Base-by-base conservation (phyloP, 1,140 invertebrate genomes). In the Lineus longissimus region DNA sequence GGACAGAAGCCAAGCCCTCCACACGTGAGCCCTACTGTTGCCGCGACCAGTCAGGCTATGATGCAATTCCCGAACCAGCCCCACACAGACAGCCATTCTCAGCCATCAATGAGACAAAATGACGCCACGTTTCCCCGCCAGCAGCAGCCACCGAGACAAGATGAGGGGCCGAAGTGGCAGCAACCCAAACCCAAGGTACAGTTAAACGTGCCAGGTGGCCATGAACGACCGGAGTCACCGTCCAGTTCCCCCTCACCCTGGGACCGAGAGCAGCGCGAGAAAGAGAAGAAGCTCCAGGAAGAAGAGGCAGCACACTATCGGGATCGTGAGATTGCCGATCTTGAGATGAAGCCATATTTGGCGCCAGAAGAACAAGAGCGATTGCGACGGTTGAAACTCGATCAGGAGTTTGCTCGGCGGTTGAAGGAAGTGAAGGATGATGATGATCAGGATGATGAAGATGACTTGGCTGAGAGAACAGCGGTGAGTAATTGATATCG, bases 381-480 rank as follows among this genome's bases (percentile, higher is more conserved):
- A 23, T 66, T 81, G 40, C 45, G 70, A 15, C 75, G 76, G 60
- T 66, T 81, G 30, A 70, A 70, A 36, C 64, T 79, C 55, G 78
- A 81, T 30, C 72, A 76, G 43, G 80, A 81, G 67, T 81, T 81
- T 55, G 76, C 81, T 61, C 61, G 76, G 25, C 62, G 80, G 15
- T 73, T 78, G 0, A 58, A 74, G 63, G 76, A 80, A 61, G 74
- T 73, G 15, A 55, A 51, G 25, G 41, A 47, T 19, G 43, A 27
- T 27, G 45, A 60, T 22, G 57, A 60, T 15, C 69, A 70, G 0
- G 73, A 74, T 51, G 70, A 74, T 25, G 77, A 78, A 6, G 75
- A 77, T 25, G 77, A 79, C 9, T 40, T 65, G 33, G 55, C 58
- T 63, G 74, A 76, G 25, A 66, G 67, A 31, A 23, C 65, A 41